Evolutionary conservation across 1,140 invertebrate species (phyloP).

Genomic region (Orussus abietinus): DNA sequence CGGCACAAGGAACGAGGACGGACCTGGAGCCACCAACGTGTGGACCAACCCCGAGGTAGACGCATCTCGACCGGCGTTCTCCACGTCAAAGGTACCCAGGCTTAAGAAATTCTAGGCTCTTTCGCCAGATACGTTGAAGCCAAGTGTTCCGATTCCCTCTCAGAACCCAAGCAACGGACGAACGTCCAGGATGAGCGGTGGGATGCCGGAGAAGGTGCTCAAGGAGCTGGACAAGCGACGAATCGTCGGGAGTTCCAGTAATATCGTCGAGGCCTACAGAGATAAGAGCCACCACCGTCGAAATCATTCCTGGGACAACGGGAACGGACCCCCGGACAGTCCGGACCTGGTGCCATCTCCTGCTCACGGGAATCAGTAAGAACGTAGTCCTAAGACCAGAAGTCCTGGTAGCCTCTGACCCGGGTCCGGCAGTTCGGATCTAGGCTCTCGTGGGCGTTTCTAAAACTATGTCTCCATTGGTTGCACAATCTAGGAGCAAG

Average conservation of each 20-base stretch:
- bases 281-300: slow-evolving; percentile 46
- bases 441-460: no score
- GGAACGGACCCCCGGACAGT: slow-evolving; percentile 32
- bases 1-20: slow-evolving; percentile 43
- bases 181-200: slow-evolving; percentile 19
- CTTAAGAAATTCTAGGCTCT: no score
- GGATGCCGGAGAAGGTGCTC: slow-evolving; percentile 56
- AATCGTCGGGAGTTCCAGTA: slow-evolving; percentile 53
- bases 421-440: neutral
- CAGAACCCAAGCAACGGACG: slow-evolving; percentile 13
- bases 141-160: no score
- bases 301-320: slow-evolving; percentile 51
- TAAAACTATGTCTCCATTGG: no score
- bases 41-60: slow-evolving; percentile 66
- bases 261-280: slow-evolving; percentile 46
- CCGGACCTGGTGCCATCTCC: slow-evolving; percentile 30
- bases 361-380: slow-evolving; percentile 28
- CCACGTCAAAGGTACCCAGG: slow-evolving; percentile 24
- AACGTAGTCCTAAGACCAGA: no score
- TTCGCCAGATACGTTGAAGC: no score
- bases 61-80: slow-evolving; percentile 32
- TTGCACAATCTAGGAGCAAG: slow-evolving; percentile 12
- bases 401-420: no score
- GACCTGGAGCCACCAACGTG: slow-evolving; percentile 57
- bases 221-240: slow-evolving; percentile 59